Percentiles rank a stretch among this genome's conserved stretches.
Conservation (phyloP, 92 coral and sea anemone species). For the Zoanthus gigantus region DNA sequence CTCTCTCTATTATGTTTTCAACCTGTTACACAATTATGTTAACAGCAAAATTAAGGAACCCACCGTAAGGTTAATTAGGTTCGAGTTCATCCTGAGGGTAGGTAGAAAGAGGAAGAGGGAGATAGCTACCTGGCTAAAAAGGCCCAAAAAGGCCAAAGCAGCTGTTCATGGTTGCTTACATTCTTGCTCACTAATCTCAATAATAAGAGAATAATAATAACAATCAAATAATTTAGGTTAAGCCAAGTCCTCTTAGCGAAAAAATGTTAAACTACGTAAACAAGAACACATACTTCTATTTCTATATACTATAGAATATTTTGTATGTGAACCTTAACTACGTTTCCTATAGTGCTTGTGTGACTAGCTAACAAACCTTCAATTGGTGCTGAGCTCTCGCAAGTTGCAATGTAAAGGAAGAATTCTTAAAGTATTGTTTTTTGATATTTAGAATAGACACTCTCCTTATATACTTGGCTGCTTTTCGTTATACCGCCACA, state of each 20-base stretch:
- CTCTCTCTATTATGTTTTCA: background rate
- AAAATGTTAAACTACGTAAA: constrained; percentile 27
- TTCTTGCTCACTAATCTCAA: too few relatives aligned
- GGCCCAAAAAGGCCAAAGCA: too few relatives aligned
- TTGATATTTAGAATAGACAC: constrained; percentile 29
- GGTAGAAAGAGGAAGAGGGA: too few relatives aligned
- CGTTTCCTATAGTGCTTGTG: constrained; percentile 26
- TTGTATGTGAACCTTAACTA: constrained; percentile 30
- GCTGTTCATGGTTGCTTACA: too few relatives aligned
- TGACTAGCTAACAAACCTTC: constrained; percentile 42
- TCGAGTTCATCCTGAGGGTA: too few relatives aligned
- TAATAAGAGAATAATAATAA: background rate
- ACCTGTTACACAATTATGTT: too few relatives aligned
- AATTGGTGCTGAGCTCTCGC: constrained; percentile 35
- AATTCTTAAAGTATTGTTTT: background rate
- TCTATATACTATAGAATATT: constrained; percentile 6
- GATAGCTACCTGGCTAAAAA: too few relatives aligned
- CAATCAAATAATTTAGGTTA: constrained; percentile 3
- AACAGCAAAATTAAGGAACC: background rate
- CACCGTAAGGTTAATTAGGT: too few relatives aligned
- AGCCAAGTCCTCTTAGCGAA: constrained; percentile 41
- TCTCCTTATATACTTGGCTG: constrained; percentile 27
- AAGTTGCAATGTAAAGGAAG: constrained; percentile 18
- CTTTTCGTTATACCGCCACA: constrained; percentile 31
- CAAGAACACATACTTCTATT: constrained; percentile 43